A percentile compares a stretch with the other conserved stretches of the same genome.
Conservation (phyloP, 2,888 invertebrate genomes). For the Plebejus anna region DNA sequence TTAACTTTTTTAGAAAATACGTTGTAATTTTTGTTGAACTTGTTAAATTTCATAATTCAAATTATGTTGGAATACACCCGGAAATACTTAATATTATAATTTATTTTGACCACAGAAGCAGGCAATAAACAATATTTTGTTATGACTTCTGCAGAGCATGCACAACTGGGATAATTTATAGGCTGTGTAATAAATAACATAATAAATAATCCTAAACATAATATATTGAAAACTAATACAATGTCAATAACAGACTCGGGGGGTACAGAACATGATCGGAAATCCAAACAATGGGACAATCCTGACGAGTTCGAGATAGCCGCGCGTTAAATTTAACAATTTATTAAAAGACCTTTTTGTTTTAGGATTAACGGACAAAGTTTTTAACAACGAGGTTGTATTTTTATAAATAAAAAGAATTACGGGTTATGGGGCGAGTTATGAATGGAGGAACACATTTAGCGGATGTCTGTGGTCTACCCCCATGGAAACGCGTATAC, state of each 20-base stretch:
- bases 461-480: background rate
- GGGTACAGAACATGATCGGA: background rate
- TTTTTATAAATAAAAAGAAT: background rate
- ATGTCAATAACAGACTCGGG: background rate
- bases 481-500: background rate
- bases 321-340: background rate
- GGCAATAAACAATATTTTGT: background rate
- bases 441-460: background rate
- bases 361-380: background rate
- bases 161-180: background rate
- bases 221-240: conserved; percentile 11
- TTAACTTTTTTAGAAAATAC: too few species aligned
- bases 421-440: background rate
- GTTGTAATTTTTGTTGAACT: background rate
- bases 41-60: background rate
- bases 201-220: conserved; percentile 8
- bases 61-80: background rate
- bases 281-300: background rate
- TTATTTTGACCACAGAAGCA: background rate
- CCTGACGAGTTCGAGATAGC: conserved; percentile 1
- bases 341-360: conserved; percentile 17
- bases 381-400: background rate
- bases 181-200: background rate
- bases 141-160: background rate
- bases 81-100: too few species aligned